Evolutionary conservation across 2,797 vertebrate genomes (phyloP), one percentile per base, ranked within the genome.

Genomic region (Halcyon chelicuti): DNA sequence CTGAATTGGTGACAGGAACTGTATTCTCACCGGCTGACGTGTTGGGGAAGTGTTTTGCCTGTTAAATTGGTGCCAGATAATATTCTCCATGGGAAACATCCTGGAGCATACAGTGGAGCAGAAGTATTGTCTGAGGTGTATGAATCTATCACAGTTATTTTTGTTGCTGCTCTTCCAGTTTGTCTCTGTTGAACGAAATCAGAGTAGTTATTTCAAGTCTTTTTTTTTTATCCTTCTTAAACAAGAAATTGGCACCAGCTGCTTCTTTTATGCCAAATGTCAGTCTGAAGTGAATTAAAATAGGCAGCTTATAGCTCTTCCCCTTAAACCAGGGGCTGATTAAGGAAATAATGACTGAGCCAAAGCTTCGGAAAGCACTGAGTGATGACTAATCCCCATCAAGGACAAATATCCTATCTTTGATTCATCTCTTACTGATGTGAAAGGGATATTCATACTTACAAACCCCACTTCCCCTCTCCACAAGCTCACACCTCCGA

Each of bases 131-230:
- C 91, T 96, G 94, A 94, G 74, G 96, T 33, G 10, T 37, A 2
- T 8, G 49, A 93, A 70, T 66, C 96, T 96, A 54, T 76, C 95
- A 79, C 11, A 9, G 91, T 97, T 97, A 93, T 95, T 96, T 95
- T 94, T 85, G 85, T 76, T 90, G 92, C 91, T 89, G 92, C 77
- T 96, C 71, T 92, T 96, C 49, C 60, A 60, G 68, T 91, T 86
- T 35, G 22, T 68, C 47, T 90, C 75, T 90, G 80, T 96, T 35
- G 37, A 85, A 92, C 74, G 81, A 90, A 96, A 97, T 84, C 92
- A 98, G 95, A 80, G 70, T 96, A 61, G 84, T 81, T 87, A 97
- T 97, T 97, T 96, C 82, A 96, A 97, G 96, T 73, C 40, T 61
- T 28, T 37, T 23, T 44, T 71, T 58, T 86, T 60, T 54, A 94